phyloP scores from a whole-genome alignment of 2,797 vertebrate species.

The Enoplosus armatus region DNA sequence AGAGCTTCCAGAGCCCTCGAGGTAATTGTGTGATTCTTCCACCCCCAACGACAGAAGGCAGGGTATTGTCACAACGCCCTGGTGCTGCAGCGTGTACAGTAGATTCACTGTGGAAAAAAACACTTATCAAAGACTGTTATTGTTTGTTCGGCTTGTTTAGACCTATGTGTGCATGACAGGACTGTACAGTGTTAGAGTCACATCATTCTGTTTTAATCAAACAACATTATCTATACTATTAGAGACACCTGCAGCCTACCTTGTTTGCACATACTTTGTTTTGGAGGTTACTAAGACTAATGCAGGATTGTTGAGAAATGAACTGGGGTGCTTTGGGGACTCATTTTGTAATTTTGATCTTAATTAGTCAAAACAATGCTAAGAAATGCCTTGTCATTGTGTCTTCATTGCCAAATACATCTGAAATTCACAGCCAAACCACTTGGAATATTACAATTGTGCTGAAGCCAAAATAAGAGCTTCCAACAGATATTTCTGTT shows the following conservation, averaged over 20 bases:
- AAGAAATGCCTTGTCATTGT: not conserved
- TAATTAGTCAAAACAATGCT: not conserved
- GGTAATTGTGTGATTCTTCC: conserved; percentile 52
- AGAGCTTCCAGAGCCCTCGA: conserved; percentile 47
- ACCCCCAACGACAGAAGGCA: conserved; percentile 36
- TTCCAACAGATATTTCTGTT: conserved; percentile 10
- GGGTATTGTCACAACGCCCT: conserved; percentile 39
- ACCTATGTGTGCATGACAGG: not conserved
- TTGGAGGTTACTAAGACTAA: not conserved
- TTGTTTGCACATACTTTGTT: not conserved
- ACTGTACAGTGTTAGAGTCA: not conserved
- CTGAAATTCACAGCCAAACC: conserved; percentile 23
- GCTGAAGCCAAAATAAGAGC: conserved; percentile 19
- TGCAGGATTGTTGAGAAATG: not conserved
- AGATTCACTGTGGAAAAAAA: conserved; percentile 24
- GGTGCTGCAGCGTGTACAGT: conserved; percentile 2
- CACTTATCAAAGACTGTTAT: not conserved
- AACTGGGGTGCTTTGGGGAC: not conserved
- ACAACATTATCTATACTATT: not conserved
- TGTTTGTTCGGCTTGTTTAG: not conserved
- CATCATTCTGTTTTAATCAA: not conserved
- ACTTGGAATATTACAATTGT: conserved; percentile 9
- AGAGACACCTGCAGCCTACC: not conserved
- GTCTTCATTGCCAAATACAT: conserved; percentile 9
- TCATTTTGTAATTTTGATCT: not conserved